phyloP scores from a whole-genome alignment of 2,113 vertebrate genomes.

The Ptychochromis oligacanthus region DNA sequence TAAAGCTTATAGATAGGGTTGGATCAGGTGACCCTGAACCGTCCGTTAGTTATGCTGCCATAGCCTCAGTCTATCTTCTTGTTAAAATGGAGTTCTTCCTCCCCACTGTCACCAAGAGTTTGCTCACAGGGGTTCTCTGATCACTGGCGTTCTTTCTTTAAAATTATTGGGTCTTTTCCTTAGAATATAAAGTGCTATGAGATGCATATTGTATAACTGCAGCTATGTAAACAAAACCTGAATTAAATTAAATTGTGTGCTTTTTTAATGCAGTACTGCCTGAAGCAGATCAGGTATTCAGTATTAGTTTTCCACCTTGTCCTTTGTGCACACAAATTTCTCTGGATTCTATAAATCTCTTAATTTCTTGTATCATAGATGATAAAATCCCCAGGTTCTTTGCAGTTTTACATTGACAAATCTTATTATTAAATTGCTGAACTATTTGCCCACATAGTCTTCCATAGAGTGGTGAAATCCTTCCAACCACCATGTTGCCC shows the following conservation, averaged over 20 bases:
- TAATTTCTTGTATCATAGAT: not conserved
- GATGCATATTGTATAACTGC: not conserved
- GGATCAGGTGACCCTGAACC: not conserved
- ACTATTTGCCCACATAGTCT: not conserved
- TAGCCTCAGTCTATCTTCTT: not conserved
- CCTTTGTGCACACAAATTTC: not conserved
- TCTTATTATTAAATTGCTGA: not conserved
- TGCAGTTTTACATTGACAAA: not conserved
- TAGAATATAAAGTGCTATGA: not conserved
- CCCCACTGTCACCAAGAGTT: not conserved
- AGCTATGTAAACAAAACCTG: not conserved
- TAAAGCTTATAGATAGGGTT: not conserved
- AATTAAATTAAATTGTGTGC: not conserved
- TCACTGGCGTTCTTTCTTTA: not conserved
- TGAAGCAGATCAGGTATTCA: not conserved
- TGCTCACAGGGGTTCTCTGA: not conserved
- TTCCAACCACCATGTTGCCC: not conserved
- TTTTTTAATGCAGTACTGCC: not conserved
- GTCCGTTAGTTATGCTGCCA: not conserved
- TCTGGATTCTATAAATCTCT: not conserved
- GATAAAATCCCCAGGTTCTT: not conserved
- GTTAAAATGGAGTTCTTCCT: not conserved
- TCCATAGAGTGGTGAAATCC: not conserved
- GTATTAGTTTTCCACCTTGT: not conserved
- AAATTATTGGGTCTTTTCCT: not conserved